Conservation (phyloP, 2,888 invertebrate species). For the Druceiella hillmani region DNA sequence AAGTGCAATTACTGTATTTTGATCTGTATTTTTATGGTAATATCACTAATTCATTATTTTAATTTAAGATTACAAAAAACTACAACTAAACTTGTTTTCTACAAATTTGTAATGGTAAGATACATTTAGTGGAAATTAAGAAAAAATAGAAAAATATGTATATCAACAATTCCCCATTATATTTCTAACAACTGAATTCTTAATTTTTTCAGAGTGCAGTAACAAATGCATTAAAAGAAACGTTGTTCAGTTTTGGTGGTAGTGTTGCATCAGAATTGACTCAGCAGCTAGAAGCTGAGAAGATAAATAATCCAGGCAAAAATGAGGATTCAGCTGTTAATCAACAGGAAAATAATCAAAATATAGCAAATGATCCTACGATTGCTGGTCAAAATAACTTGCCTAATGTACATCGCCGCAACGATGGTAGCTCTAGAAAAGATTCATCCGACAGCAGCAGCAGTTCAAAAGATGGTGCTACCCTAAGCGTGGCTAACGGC, state of each 20-base stretch:
- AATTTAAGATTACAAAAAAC: no score
- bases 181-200: conserved; percentile 3
- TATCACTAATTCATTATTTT: no score
- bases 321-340: conserved; percentile 18
- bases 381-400: conserved; percentile 29
- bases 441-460: conserved; percentile 21
- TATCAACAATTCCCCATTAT: no score
- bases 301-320: conserved; percentile 14
- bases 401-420: no score
- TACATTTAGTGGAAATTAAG: no score
- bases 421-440: conserved; percentile 26
- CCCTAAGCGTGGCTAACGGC: conserved; percentile 5
- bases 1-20: no score
- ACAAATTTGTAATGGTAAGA: no score
- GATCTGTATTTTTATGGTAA: no score
- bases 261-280: conserved; percentile 35
- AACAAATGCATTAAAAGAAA: conserved; percentile 45
- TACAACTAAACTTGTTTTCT: no score
- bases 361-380: conserved; percentile 26
- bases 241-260: conserved; percentile 44
- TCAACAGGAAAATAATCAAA: conserved; percentile 32
- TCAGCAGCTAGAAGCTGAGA: conserved; percentile 31
- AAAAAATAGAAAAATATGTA: no score
- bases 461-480: neutral
- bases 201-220: conserved; percentile 36